phyloP scores from a whole-genome alignment of 64 coral and sea anemone species.

The Montipora efflorescens region DNA sequence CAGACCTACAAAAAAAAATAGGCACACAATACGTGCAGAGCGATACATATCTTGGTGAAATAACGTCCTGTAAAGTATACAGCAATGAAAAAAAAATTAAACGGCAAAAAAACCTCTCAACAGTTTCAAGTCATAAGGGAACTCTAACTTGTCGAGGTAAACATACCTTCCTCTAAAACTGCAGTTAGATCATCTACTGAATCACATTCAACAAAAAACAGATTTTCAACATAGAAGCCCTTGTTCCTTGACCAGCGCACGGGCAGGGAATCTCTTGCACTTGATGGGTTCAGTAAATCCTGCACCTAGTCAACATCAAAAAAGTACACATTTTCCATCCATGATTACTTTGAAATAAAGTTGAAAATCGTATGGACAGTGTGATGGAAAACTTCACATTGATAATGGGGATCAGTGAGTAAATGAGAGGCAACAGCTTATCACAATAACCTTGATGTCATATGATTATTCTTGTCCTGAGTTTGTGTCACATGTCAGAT shows the following conservation, averaged over 20 bases:
- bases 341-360: too few relatives aligned
- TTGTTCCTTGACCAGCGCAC: conserved; percentile 93
- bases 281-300: conserved; percentile 91
- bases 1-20: conserved; percentile 71
- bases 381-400: too few relatives aligned
- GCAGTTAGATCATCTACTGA: conserved; percentile 90
- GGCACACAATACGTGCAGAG: background rate
- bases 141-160: background rate
- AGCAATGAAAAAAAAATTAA: background rate
- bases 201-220: conserved; percentile 97
- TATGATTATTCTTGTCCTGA: too few relatives aligned
- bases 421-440: too few relatives aligned
- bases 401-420: too few relatives aligned
- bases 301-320: conserved; percentile 63
- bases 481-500: too few relatives aligned
- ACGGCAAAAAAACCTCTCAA: background rate
- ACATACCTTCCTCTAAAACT: conserved; percentile 93
- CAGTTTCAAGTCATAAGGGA: background rate
- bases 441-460: too few relatives aligned
- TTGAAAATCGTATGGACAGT: too few relatives aligned
- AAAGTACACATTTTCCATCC: too few relatives aligned
- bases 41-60: background rate
- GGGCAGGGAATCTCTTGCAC: conserved; percentile 89
- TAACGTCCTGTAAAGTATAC: too few relatives aligned
- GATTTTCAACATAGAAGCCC: conserved; percentile 97